Percentiles rank a stretch among this genome's conserved stretches.
Evolutionary conservation across 2,888 invertebrate species (phyloP).

Genomic region (Reticulitermes lucifugus): DNA sequence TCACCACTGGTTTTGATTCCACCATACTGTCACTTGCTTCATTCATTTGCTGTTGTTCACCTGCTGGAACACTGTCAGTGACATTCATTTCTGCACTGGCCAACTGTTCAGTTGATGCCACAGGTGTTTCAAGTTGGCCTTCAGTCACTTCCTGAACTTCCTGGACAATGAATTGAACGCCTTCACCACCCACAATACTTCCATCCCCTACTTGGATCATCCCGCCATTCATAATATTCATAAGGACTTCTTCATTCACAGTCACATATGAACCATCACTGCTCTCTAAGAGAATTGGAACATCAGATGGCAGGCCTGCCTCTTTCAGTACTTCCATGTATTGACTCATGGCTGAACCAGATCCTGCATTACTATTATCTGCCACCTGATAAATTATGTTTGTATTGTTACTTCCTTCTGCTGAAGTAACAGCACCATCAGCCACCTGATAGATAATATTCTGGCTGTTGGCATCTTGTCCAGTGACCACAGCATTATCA

Average conservation of each 20-base stretch:
- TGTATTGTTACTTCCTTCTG: constrained; percentile 39
- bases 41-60: constrained; percentile 4
- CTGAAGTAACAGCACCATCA: constrained; percentile 36
- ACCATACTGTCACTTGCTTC: neutral
- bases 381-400: constrained; percentile 50
- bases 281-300: constrained; percentile 73
- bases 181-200: constrained; percentile 48
- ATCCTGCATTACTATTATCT: constrained; percentile 29
- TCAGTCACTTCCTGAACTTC: constrained; percentile 39
- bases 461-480: constrained; percentile 33
- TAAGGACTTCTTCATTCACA: constrained; percentile 72
- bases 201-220: constrained; percentile 52
- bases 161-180: constrained; percentile 50
- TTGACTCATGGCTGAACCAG: constrained; percentile 48
- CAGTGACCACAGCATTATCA: constrained; percentile 40
- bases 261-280: constrained; percentile 74
- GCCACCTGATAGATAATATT: constrained; percentile 48
- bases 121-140: constrained; percentile 11
- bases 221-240: constrained; percentile 55
- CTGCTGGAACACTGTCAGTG: neutral
- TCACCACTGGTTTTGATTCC: neutral
- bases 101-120: neutral
- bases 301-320: constrained; percentile 62
- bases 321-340: constrained; percentile 58
- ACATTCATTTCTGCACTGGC: neutral